These are phyloP conservation scores for Rhinogobius similis DNA, from an alignment of 2,113 vertebrate species.

Conservation along the genomic window DNA sequence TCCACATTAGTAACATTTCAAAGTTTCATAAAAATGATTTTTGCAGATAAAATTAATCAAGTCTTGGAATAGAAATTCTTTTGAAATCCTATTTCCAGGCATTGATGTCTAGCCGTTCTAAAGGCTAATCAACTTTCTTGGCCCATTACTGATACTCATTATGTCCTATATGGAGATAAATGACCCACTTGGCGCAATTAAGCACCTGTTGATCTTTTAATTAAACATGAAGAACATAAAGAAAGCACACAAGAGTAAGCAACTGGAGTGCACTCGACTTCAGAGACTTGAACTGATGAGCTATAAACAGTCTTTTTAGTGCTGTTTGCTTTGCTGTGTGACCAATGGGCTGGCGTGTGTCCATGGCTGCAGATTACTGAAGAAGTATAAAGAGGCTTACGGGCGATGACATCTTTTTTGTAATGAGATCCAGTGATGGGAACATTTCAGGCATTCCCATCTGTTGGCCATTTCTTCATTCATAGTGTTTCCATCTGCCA, in stretches of 20 bases:
- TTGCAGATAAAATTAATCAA: slow-evolving; percentile 1
- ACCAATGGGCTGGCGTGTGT: slow-evolving; percentile 30
- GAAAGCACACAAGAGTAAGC: neutral
- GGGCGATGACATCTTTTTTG: slow-evolving; percentile 50
- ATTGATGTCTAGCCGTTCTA: neutral
- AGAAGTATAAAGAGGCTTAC: slow-evolving; percentile 42
- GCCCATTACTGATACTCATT: neutral
- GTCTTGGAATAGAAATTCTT: neutral
- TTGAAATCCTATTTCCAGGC: neutral
- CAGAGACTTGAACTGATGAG: neutral
- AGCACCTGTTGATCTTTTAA: neutral
- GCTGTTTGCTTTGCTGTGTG: slow-evolving; percentile 32
- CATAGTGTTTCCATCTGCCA: slow-evolving; percentile 38
- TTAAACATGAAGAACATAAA: neutral
- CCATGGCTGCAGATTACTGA: slow-evolving; percentile 31
- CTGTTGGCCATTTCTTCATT: slow-evolving; percentile 52
- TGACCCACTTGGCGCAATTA: neutral
- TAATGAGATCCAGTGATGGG: slow-evolving; percentile 59
- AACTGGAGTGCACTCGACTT: slow-evolving; percentile 1
- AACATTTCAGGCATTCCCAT: slow-evolving; percentile 62
- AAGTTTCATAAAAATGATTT: neutral
- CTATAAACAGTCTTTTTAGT: slow-evolving; percentile 29
- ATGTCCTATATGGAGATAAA: neutral
- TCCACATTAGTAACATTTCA: neutral
- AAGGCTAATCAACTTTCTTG: slow-evolving; percentile 2